Conservation (phyloP, 2,113 vertebrate genomes). For the Chaetops frenatus region DNA sequence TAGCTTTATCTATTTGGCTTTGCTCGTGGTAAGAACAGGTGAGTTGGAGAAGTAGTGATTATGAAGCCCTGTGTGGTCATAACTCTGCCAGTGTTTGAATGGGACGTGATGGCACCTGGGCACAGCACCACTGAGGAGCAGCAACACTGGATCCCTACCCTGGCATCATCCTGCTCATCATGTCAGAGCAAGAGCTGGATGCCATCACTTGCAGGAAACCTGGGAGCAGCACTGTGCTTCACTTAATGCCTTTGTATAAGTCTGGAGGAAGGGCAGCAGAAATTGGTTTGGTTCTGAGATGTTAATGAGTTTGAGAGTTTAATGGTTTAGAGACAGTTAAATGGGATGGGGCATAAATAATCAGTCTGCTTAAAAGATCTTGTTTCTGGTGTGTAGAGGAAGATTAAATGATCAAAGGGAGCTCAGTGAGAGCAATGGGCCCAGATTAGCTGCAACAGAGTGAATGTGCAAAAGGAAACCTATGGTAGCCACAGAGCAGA, state of each 20-base stretch:
- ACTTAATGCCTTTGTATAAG: not conserved
- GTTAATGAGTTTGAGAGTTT: too few relatives aligned
- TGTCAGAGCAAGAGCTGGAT: not conserved
- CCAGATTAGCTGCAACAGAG: not conserved
- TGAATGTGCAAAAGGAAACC: not conserved
- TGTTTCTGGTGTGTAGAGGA: not conserved
- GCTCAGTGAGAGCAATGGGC: not conserved
- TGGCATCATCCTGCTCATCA: not conserved
- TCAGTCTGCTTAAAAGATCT: not conserved
- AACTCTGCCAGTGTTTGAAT: not conserved
- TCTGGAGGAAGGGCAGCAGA: not conserved
- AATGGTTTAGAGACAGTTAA: too few relatives aligned
- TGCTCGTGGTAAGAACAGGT: not conserved
- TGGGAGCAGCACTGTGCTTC: not conserved
- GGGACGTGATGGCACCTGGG: not conserved
- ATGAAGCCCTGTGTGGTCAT: not conserved
- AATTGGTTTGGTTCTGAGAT: not conserved
- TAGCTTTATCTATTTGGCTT: not conserved
- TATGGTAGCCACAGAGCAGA: not conserved
- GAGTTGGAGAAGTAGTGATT: not conserved
- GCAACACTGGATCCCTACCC: not conserved
- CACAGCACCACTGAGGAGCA: not conserved
- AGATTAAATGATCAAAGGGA: not conserved
- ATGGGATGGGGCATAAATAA: not conserved
- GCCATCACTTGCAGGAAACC: not conserved